Evolutionary conservation across 2,888 invertebrate genomes (phyloP), one percentile per base, ranked within the genome.

Genomic region (Amaurobius ferox): DNA sequence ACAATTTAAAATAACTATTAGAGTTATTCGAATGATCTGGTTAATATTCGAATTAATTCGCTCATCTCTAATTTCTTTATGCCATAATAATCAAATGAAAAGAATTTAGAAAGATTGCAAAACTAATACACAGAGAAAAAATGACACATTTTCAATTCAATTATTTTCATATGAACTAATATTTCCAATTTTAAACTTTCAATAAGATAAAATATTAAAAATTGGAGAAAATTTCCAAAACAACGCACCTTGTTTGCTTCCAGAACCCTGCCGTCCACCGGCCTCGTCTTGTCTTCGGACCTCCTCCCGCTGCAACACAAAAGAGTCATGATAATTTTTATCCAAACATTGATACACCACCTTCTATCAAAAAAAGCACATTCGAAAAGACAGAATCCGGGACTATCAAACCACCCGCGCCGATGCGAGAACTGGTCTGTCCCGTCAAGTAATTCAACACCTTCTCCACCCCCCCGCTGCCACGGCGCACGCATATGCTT

Each of bases 271-370:
- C 61, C 39, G 16, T 62, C 62, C 1, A 39, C 48, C 16, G 68
- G 23, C 28, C 73, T 78, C n/a, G 48, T 73, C 62, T 86, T 78
- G 30, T 86, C 85, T 55, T 86, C 85, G 3, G 73, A 28, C 62
- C 85, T 72, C 29, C 85, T 71, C 40, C 85, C 85, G 68, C 85
- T 86, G 73, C 85, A 86, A 86, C 85, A 86, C 68, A 86, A 79
- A 35, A 86, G 85, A 68, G 79, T 79, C 78, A 79, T 79, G 6
- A 26, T 79, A 6, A 32, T 44, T 13, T 19, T 35, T 72, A 30
- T 28, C 30, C 1, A 44, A 71, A 67, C 66, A 77, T 19, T 40
- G 29, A 40, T 26, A 23, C 67, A 68, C 28, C 70, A 66, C 40
- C 9, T 11, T 3, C 64, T 19, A 32, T n/a, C 32, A 3, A 30